Evolutionary conservation across 35 echinoderm and acorn worm species (phyloP), one percentile per base, ranked within the genome.

Genomic region (Apostichopus japonicus): DNA sequence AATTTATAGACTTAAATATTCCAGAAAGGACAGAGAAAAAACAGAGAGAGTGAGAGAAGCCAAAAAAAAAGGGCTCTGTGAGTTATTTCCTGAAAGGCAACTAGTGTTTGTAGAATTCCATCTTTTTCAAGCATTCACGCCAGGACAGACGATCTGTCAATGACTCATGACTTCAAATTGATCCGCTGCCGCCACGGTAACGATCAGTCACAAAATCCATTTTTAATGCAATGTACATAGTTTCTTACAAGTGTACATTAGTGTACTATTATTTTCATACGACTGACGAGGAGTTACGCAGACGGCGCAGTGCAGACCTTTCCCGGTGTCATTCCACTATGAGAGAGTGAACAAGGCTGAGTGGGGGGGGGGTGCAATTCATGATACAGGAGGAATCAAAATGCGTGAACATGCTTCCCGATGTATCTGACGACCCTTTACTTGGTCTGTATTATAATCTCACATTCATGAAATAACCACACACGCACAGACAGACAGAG

Each of bases 161-260:
- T 75, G 71, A 75, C 71, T 75, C 71, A 75, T n/a, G 17, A 19
- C 71, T 75, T 75, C 71, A 75, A 75, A 15, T 75, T 75, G 71
- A 75, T 75, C 71, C 71, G 63, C 63, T 15, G 63, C 63, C 3
- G 17, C 71, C 5, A 23, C n/a, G 71, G 71, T n/a, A 75, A 19
- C 17, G 71, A 75, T 75, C 71, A 75, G 21, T 75, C 71, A 75
- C 71, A 75, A 75, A 75, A 75, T 75, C 71, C 71, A 75, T 75
- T 75, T 75, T 75, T 75, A 75, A 75, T 75, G 71, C 71, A 19
- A 75, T 75, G 71, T 75, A 75, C 71, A 75, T 19, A 75, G n/a
- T 21, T 67, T 75, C 71, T 75, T 75, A 75, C 71, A 23, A 75
- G 71, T 75, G 71, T 75, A 75, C 14, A 75, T 75, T 75, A 44